Base-by-base conservation (phyloP, 2,113 vertebrate species). In the Mellivora capensis region DNA sequence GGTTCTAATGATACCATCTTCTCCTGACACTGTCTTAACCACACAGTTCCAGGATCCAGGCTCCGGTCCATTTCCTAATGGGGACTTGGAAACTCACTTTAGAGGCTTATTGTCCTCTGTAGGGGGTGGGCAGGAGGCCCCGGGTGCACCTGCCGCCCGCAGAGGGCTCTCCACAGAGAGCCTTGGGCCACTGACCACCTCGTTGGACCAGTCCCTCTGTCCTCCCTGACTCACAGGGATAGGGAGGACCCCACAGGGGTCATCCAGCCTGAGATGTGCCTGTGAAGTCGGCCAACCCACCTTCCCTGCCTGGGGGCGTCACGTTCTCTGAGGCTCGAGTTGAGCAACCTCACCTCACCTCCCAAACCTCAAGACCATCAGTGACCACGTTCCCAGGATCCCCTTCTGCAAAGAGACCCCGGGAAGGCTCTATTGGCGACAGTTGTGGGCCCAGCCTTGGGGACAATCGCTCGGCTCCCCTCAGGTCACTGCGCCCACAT, bases 181-280 rank as follows among this genome's bases (percentile, higher is more conserved):
- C 0, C 3, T 3, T 27, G 31, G 27, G 69, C 42, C 3, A 6
- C 18, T 1, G 12, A 37, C 61, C 34, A 11, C 47, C 29, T 10
- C 25, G 3, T 54, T 39, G 64, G 72, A 23, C 85, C 82, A 37
- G 57, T n/a, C 37, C 47, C 49, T 61, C 49, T 87, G 17, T 44
- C 34, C 21, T 76, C 20, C 25, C 18, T 21, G 37, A 15, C 17
- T 94, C 21, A 10, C 20, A 62, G 47, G 5, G 31, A 20, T 1
- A n/a, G n/a, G 64, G 47, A 72, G 59, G 29, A 34, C 29, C 20
- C 64, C 57, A 25, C 29, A 76, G 15, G 18, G 39, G 57, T 54
- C 62, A 85, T 23, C 37, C 61, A 74, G 57, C 4, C 14, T 14
- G 4, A 74, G 25, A 61, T 0, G 5, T 14, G 0, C 52, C 62